Evolutionary conservation across 2,113 vertebrate genomes (phyloP).

Genomic region (Laticauda colubrina): DNA sequence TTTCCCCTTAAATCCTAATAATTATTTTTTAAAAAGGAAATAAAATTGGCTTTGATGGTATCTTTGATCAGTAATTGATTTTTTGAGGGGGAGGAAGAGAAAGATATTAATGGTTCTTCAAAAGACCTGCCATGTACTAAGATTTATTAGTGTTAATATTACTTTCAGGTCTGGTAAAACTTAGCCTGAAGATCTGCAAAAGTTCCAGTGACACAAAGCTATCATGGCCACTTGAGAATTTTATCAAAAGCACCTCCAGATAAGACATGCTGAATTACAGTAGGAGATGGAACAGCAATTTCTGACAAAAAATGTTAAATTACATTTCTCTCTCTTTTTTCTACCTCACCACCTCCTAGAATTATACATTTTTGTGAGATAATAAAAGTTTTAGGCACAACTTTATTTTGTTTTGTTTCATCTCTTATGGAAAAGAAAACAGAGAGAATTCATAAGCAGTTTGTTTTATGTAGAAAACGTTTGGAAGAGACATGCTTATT

Average conservation of each 20-base stretch:
- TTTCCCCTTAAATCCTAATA: slow-evolving; percentile 24
- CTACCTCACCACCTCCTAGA: not conserved
- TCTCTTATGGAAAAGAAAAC: slow-evolving; percentile 19
- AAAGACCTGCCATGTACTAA: slow-evolving; percentile 13
- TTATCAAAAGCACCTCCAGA: slow-evolving; percentile 41
- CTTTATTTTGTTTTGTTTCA: slow-evolving; percentile 37
- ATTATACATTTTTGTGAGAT: slow-evolving; percentile 21
- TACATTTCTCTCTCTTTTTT: not conserved
- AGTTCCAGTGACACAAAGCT: slow-evolving; percentile 39
- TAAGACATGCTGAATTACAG: slow-evolving; percentile 27
- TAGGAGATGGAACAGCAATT: slow-evolving; percentile 27
- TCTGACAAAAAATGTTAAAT: slow-evolving; percentile 5
- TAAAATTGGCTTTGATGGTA: slow-evolving; percentile 46
- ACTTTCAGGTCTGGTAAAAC: slow-evolving; percentile 46
- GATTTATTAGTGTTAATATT: slow-evolving; percentile 56
- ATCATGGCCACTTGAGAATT: slow-evolving; percentile 1
- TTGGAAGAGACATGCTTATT: not conserved
- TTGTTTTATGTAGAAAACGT: not conserved
- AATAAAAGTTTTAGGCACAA: slow-evolving; percentile 35
- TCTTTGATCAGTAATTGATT: slow-evolving; percentile 55
- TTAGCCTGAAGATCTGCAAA: slow-evolving; percentile 38
- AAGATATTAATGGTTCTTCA: slow-evolving; percentile 45
- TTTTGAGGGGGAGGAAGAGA: not conserved
- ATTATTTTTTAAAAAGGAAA: slow-evolving; percentile 1
- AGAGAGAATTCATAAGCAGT: not conserved